These are phyloP conservation scores for Eumacrocentrus americanus DNA, from an alignment of 2,888 invertebrate species.

Conservation along the genomic window DNA sequence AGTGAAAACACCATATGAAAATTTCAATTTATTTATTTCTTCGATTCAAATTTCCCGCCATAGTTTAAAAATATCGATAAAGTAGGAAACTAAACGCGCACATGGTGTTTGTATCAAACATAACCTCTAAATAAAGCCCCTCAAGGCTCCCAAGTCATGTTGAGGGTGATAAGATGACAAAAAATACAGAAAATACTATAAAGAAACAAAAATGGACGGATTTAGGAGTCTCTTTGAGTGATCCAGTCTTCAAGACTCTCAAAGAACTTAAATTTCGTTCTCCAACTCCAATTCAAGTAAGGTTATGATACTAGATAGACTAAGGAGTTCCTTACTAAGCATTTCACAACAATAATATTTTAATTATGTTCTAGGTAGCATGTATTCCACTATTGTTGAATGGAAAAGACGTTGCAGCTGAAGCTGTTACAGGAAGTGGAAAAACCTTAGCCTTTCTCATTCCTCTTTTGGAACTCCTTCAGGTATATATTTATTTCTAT, in stretches of 20 bases:
- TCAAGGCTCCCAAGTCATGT: no score
- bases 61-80: no score
- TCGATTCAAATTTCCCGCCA: no score
- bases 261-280: constrained; percentile 64
- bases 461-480: constrained; percentile 86
- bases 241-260: constrained; percentile 62
- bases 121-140: no score
- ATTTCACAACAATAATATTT: neutral
- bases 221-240: constrained; percentile 60
- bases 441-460: constrained; percentile 96
- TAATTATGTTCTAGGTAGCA: constrained; percentile 69
- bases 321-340: constrained; percentile 4
- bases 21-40: no score
- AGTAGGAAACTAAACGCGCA: no score
- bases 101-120: no score
- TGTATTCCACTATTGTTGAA: constrained; percentile 86
- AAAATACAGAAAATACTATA: neutral
- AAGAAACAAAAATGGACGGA: constrained; percentile 61
- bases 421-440: constrained; percentile 98
- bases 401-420: constrained; percentile 96
- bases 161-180: neutral
- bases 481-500: constrained; percentile 47
- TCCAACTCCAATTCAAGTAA: constrained; percentile 69
- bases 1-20: constrained; percentile 43
- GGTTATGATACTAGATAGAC: no score